phyloP scores from a whole-genome alignment of 1,140 invertebrate genomes.

The Hyposmocoma kahamanoa region DNA sequence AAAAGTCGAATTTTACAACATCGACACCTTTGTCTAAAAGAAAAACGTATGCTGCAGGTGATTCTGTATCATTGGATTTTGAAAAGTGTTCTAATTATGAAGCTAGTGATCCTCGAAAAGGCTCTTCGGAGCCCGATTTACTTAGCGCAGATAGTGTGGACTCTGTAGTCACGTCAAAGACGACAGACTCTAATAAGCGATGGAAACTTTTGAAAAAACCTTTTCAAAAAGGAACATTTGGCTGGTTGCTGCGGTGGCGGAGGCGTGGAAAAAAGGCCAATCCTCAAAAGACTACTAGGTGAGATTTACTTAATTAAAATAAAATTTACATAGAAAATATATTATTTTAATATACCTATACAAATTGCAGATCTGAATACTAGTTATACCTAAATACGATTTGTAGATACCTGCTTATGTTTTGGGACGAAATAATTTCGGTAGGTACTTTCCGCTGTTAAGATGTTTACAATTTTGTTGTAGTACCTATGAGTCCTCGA shows the following conservation, averaged over 20 bases:
- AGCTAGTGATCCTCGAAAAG: constrained; percentile 51
- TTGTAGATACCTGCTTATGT: too few relatives aligned
- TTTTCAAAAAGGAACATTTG: constrained; percentile 58
- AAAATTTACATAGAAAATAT: too few relatives aligned
- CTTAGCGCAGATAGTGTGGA: constrained; percentile 31
- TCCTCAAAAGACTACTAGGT: constrained; percentile 2
- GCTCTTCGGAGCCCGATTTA: constrained; percentile 56
- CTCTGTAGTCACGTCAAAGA: constrained; percentile 26
- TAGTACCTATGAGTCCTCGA: too few relatives aligned
- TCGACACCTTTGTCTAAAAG: constrained; percentile 58
- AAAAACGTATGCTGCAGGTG: constrained; percentile 42
- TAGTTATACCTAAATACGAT: too few relatives aligned
- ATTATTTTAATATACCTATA: too few relatives aligned
- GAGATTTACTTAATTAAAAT: constrained; percentile 3
- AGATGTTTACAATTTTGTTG: too few relatives aligned
- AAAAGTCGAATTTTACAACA: constrained; percentile 38
- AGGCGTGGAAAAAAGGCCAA: constrained; percentile 42
- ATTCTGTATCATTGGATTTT: constrained; percentile 45
- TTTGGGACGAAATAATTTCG: too few relatives aligned
- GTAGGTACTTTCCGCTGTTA: too few relatives aligned
- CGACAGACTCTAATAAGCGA: constrained; percentile 39
- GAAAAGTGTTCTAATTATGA: constrained; percentile 46
- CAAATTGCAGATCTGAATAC: too few relatives aligned
- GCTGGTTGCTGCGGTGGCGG: constrained; percentile 52
- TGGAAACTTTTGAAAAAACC: constrained; percentile 53